Evolutionary conservation across 2,113 vertebrate species (phyloP).

Genomic region (Brachirus orientalis): DNA sequence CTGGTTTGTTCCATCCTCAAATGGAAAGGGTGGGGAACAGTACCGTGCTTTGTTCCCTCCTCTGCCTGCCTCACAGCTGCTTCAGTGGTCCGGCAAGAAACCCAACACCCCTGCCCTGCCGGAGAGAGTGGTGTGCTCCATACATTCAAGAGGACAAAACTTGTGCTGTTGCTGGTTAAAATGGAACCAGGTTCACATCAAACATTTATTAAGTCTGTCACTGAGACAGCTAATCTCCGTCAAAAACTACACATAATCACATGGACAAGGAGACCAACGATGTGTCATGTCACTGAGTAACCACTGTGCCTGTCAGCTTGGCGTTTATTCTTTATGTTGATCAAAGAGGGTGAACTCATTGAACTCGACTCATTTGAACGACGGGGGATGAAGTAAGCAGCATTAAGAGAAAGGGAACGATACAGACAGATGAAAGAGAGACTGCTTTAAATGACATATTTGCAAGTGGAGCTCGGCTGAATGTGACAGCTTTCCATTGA

Average conservation of each 20-base stretch:
- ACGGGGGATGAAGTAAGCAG: not conserved
- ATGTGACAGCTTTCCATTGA: conserved; percentile 46
- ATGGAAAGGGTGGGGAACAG: conserved; percentile 47
- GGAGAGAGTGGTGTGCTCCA: conserved; percentile 51
- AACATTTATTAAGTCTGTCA: conserved; percentile 44
- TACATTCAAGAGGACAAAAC: conserved; percentile 37
- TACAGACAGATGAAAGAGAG: conserved; percentile 16
- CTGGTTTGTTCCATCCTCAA: conserved; percentile 63
- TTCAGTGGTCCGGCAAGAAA: conserved; percentile 67
- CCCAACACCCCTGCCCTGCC: conserved; percentile 62
- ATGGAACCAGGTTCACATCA: conserved; percentile 42
- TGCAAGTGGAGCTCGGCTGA: conserved; percentile 44
- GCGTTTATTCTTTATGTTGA: conserved; percentile 39
- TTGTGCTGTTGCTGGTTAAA: conserved; percentile 19
- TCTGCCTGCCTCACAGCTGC: conserved; percentile 61
- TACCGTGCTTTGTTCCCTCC: conserved; percentile 64
- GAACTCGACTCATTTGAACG: conserved; percentile 9
- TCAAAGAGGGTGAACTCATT: conserved; percentile 50
- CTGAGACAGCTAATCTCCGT: conserved; percentile 40
- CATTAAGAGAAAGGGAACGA: not conserved
- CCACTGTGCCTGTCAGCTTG: conserved; percentile 23
- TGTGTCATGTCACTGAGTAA: conserved; percentile 46
- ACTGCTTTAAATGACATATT: conserved; percentile 23
- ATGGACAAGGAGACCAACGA: conserved; percentile 22
- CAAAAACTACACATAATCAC: conserved; percentile 53